Evolutionary conservation across 1,140 invertebrate species (phyloP).

Genomic region (Scaptomyza hsui): DNA sequence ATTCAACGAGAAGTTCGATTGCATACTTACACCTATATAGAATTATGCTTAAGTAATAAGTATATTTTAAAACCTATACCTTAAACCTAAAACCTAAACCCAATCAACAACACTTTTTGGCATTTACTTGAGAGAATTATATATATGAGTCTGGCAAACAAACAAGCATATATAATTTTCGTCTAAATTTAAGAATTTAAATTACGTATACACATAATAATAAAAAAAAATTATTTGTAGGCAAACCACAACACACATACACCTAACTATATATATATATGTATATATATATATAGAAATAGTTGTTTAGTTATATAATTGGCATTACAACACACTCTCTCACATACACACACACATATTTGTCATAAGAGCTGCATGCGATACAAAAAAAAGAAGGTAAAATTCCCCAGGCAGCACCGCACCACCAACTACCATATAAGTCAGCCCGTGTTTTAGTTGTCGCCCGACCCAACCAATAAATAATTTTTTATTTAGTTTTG

Average conservation of each 20-base stretch:
- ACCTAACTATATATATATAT: slow-evolving; percentile 30
- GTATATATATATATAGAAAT: slow-evolving; percentile 32
- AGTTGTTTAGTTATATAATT: slow-evolving; percentile 77
- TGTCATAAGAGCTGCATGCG: slow-evolving; percentile 1
- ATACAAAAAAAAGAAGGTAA: slow-evolving; percentile 19
- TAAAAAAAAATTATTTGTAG: slow-evolving; percentile 55
- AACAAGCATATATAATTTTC: slow-evolving; percentile 66
- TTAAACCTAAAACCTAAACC: slow-evolving; percentile 38
- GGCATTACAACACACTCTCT: slow-evolving; percentile 25
- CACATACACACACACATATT: neutral
- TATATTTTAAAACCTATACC: slow-evolving; percentile 33
- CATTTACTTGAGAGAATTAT: slow-evolving; percentile 79
- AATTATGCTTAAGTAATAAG: slow-evolving; percentile 63
- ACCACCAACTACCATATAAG: slow-evolving; percentile 59
- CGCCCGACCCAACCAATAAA: neutral
- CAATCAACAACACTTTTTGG: slow-evolving; percentile 64
- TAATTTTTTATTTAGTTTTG: slow-evolving; percentile 59
- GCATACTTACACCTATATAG: slow-evolving; percentile 66
- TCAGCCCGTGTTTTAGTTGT: slow-evolving; percentile 70
- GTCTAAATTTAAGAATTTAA: slow-evolving; percentile 77
- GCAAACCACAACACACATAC: slow-evolving; percentile 30
- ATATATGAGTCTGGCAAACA: slow-evolving; percentile 37
- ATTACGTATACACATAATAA: slow-evolving; percentile 47
- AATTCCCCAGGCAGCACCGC: slow-evolving; percentile 45
- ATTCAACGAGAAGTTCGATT: slow-evolving; percentile 55